phyloP scores from a whole-genome alignment of 2,888 invertebrate species.

The Syritta pipiens region DNA sequence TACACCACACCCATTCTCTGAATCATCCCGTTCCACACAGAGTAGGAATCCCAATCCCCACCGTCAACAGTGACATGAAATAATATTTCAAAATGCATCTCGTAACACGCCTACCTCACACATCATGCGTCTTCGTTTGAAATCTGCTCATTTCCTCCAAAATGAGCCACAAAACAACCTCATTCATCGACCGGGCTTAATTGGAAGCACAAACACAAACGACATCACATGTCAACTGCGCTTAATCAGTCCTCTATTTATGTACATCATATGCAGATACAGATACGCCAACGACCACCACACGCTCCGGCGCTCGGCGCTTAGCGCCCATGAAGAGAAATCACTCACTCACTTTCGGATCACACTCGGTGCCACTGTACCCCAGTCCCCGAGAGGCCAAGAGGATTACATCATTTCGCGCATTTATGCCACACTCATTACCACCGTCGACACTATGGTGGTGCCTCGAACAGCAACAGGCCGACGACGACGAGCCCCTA shows the following conservation, averaged over 20 bases:
- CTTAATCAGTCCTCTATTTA: constrained; percentile 41
- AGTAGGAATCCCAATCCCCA: too few relatives aligned
- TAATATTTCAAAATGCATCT: constrained; percentile 9
- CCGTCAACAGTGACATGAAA: not conserved
- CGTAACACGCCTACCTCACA: constrained; percentile 3
- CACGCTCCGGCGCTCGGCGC: too few relatives aligned
- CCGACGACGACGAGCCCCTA: too few relatives aligned
- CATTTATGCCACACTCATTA: constrained; percentile 4
- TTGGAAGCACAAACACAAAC: constrained; percentile 21
- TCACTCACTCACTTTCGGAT: too few relatives aligned
- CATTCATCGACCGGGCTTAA: constrained; percentile 1
- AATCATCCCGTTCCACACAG: too few relatives aligned
- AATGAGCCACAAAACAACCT: constrained; percentile 18
- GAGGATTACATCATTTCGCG: constrained; percentile 39
- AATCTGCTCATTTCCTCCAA: constrained; percentile 18
- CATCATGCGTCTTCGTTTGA: constrained; percentile 6
- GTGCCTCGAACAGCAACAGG: too few relatives aligned
- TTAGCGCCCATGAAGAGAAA: too few relatives aligned
- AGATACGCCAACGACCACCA: constrained; percentile 20
- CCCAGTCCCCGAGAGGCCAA: not conserved
- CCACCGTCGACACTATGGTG: not conserved
- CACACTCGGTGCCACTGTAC: too few relatives aligned
- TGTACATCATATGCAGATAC: constrained; percentile 56
- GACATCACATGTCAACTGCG: constrained; percentile 26
- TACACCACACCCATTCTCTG: too few relatives aligned